Evolutionary conservation across 2,113 vertebrate species (phyloP).

Genomic region (Peromyscus polionotus): DNA sequence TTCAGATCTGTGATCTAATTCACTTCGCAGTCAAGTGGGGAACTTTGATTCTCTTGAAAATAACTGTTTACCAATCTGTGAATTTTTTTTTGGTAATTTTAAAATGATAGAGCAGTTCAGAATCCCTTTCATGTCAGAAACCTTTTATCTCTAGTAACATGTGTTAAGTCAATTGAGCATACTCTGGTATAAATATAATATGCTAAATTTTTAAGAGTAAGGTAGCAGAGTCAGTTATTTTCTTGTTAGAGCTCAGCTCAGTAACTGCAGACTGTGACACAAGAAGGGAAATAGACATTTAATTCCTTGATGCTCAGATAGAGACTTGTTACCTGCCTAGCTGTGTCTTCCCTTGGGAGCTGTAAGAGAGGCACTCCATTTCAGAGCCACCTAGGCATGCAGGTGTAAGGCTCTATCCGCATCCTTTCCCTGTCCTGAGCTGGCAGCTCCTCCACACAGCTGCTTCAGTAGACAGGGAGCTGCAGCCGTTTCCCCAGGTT

Average conservation of each 20-base stretch:
- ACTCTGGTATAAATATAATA: not conserved
- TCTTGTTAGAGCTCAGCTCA: slow-evolving; percentile 21
- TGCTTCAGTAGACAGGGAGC: not conserved
- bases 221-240: not conserved
- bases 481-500: not conserved
- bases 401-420: not conserved
- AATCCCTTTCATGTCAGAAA: not conserved
- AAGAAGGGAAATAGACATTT: not conserved
- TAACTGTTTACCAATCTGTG: not conserved
- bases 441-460: not conserved
- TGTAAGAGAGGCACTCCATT: not conserved
- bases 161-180: not conserved
- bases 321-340: not conserved
- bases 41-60: not conserved
- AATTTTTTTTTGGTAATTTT: not conserved
- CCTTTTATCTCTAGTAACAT: slow-evolving; percentile 12
- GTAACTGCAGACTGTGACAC: not conserved
- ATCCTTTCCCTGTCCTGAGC: not conserved
- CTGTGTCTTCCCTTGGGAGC: not conserved
- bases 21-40: not conserved
- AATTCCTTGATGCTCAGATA: not conserved
- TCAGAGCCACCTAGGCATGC: not conserved
- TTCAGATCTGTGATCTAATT: not conserved
- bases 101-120: not conserved
- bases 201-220: not conserved